Base-by-base conservation (phyloP, 2,113 vertebrate genomes). In the Xenopus laevis region DNA sequence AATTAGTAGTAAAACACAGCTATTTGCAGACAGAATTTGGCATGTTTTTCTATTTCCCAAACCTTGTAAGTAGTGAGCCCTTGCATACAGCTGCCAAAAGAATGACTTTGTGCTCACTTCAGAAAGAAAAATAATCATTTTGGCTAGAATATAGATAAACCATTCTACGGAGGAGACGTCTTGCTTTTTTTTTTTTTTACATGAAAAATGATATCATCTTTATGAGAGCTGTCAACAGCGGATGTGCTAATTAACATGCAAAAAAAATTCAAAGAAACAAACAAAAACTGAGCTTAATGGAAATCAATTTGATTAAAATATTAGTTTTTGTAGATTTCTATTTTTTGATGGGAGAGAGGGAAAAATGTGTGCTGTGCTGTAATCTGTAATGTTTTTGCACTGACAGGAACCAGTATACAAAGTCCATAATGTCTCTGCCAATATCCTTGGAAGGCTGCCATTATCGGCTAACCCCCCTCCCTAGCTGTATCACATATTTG, bases 1-100 rank as follows among this genome's bases (percentile, higher is more conserved):
- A 70, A 77, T 77, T 77, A 70, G 60, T 46, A 62, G 59, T 45
- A 69, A 69, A 70, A 77, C 74, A 45, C 55, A 70, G 74, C 68
- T 61, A 70, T 77, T 77, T 77, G 66, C 59, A 45, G 59, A 57
- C 44, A 70, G 67, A 70, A 70, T 76, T 75, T 76, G 73, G 73
- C 73, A 69, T 77, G 74, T 77, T 77, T 53, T 70, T 70, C 45
- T 67, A 70, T 70, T 77, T 77, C 59, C 68, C 27, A 70, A 64
- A 64, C 74, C 67, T 64, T 77, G 53, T 52, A 30, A 77, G 23
- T 64, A 70, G 47, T 61, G 73, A 68, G 44, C 65, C 58, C 33
- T 55, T 55, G 64, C 72, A 33, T 68, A 40, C 27, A 58, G 47
- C 59, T 77, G 67, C 74, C 74, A 70, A 70, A 45, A 53, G 17